phyloP scores from a whole-genome alignment of 1,140 invertebrate genomes.

The Sitophilus oryzae region DNA sequence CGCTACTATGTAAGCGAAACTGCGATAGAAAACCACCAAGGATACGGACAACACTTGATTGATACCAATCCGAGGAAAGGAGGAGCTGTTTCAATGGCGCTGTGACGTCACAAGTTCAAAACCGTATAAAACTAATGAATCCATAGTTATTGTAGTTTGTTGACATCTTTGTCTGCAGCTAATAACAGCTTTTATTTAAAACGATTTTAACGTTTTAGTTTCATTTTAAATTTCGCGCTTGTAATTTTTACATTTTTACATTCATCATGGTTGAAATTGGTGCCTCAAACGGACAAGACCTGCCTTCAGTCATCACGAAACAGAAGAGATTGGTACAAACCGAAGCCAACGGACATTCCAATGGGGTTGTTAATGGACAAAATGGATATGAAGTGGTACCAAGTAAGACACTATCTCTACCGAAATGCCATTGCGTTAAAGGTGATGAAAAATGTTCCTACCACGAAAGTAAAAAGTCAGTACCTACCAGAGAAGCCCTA shows the following conservation, averaged over 20 bases:
- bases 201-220: no score
- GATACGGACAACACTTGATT: neutral
- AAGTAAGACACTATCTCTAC: neutral
- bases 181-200: neutral
- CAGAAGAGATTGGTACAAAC: neutral
- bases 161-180: neutral
- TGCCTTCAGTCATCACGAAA: neutral
- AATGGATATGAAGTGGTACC: neutral
- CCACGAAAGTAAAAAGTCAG: neutral
- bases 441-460: neutral
- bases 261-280: neutral
- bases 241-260: no score
- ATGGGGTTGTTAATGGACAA: neutral
- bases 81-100: neutral
- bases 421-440: conserved; percentile 7
- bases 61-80: neutral
- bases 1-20: no score
- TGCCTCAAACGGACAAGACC: neutral
- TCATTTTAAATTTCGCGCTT: no score
- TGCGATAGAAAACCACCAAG: neutral
- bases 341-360: neutral
- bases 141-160: neutral
- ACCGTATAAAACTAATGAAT: neutral
- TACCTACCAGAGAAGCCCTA: neutral
- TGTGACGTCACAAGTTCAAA: neutral